phyloP scores from a whole-genome alignment of 1,140 invertebrate genomes.

The Gonatopus flavifemur region DNA sequence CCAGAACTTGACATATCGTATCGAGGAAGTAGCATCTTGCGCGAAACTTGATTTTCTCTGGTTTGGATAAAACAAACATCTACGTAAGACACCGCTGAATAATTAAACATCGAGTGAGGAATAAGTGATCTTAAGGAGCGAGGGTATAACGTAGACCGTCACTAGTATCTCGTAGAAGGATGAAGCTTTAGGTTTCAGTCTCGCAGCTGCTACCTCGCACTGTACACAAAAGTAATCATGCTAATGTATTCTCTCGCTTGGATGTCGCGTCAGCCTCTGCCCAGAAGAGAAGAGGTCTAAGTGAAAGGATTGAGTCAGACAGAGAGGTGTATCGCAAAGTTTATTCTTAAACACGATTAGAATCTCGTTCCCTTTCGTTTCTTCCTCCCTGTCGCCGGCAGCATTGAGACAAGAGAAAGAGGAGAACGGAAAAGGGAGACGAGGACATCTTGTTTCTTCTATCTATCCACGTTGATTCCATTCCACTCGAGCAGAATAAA shows the following conservation, averaged over 20 bases:
- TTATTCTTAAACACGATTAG: conserved; percentile 39
- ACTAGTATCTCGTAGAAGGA: conserved; percentile 10
- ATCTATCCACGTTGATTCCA: too few relatives aligned
- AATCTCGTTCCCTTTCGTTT: too few relatives aligned
- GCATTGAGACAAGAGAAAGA: background rate
- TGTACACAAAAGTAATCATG: conserved; percentile 36
- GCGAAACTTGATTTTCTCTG: too few relatives aligned
- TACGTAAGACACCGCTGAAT: conserved; percentile 27
- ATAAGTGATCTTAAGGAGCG: conserved; percentile 32
- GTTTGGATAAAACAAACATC: too few relatives aligned
- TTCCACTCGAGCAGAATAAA: conserved; percentile 12
- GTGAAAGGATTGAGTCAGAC: too few relatives aligned
- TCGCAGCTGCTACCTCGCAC: conserved; percentile 30
- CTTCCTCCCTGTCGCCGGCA: background rate
- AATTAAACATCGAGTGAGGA: conserved; percentile 22
- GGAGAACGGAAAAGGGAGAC: conserved; percentile 3
- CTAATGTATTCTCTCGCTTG: conserved; percentile 34
- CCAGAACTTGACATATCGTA: too few relatives aligned
- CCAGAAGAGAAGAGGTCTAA: background rate
- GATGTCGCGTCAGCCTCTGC: conserved; percentile 15
- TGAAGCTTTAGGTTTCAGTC: conserved; percentile 29
- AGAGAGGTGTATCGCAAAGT: conserved; percentile 20
- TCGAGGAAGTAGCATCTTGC: too few relatives aligned
- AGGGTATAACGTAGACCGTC: conserved; percentile 13
- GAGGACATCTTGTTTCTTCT: too few relatives aligned